Evolutionary conservation across 2,888 invertebrate genomes (phyloP).

Genomic region (Monochamus alternatus): DNA sequence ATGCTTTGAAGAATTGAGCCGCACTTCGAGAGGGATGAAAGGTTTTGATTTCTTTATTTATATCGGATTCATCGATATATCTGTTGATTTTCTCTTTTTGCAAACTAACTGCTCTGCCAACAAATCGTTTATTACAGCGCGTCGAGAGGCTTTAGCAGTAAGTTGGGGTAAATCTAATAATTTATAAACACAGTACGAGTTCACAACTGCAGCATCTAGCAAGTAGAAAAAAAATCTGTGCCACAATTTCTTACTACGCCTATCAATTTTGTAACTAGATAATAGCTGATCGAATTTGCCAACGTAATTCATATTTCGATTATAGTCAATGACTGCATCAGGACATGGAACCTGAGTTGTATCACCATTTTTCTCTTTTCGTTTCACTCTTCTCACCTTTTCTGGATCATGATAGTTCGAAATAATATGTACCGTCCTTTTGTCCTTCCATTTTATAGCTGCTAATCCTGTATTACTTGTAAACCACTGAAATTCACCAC

Average conservation of each 20-base stretch:
- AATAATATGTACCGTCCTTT: neutral
- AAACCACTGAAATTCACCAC: slow-evolving; percentile 38
- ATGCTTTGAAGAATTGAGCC: no score
- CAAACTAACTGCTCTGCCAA: no score
- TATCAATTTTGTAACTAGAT: no score
- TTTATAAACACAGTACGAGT: slow-evolving; percentile 22
- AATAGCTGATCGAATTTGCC: slow-evolving; percentile 34
- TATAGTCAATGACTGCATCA: slow-evolving; percentile 24
- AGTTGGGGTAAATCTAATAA: neutral
- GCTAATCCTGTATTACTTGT: neutral
- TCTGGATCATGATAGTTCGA: slow-evolving; percentile 10
- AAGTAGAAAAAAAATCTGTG: slow-evolving; percentile 36
- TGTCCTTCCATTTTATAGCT: slow-evolving; percentile 1
- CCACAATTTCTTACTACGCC: slow-evolving; percentile 37
- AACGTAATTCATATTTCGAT: slow-evolving; percentile 37
- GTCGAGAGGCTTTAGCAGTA: no score
- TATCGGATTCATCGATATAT: no score
- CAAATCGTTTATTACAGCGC: no score
- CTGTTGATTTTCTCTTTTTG: no score
- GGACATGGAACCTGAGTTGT: slow-evolving; percentile 29
- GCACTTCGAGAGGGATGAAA: no score
- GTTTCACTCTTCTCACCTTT: slow-evolving; percentile 1
- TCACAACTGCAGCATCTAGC: slow-evolving; percentile 37
- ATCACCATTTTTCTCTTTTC: slow-evolving; percentile 30
- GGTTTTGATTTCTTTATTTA: no score